These are phyloP conservation scores for Pelusios castaneus DNA, from an alignment of 2,113 vertebrate species.

Conservation along the genomic window DNA sequence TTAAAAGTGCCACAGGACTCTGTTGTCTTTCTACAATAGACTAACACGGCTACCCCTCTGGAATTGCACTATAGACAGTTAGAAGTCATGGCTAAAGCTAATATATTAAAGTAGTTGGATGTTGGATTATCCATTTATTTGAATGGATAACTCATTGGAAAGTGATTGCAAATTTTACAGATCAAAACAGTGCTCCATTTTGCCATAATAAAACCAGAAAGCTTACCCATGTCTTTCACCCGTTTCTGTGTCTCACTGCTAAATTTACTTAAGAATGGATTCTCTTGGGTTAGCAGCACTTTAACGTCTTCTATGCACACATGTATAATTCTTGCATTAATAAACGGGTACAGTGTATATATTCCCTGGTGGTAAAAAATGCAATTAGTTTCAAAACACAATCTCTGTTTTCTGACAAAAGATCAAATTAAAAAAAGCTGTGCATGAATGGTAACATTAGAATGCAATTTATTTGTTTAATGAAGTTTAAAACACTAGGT, in stretches of 20 bases:
- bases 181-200: neutral
- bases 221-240: conserved; percentile 89
- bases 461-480: neutral
- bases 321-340: conserved; percentile 89
- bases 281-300: conserved; percentile 96
- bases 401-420: neutral
- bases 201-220: neutral
- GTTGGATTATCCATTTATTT: neutral
- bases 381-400: conserved; percentile 19
- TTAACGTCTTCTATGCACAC: conserved; percentile 93
- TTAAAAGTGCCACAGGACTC: no score
- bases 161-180: neutral
- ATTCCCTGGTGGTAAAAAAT: conserved; percentile 84
- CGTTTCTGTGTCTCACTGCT: conserved; percentile 86
- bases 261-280: conserved; percentile 94
- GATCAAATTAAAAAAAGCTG: neutral
- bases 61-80: neutral
- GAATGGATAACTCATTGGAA: neutral
- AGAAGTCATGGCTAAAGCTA: neutral
- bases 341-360: conserved; percentile 94
- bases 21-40: no score
- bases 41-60: no score
- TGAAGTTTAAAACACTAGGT: neutral
- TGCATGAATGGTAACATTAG: neutral
- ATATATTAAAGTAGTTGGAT: neutral